Evolutionary conservation across 1,140 invertebrate genomes (phyloP), one percentile per base, ranked within the genome.

Genomic region (Ooceraea biroi): DNA sequence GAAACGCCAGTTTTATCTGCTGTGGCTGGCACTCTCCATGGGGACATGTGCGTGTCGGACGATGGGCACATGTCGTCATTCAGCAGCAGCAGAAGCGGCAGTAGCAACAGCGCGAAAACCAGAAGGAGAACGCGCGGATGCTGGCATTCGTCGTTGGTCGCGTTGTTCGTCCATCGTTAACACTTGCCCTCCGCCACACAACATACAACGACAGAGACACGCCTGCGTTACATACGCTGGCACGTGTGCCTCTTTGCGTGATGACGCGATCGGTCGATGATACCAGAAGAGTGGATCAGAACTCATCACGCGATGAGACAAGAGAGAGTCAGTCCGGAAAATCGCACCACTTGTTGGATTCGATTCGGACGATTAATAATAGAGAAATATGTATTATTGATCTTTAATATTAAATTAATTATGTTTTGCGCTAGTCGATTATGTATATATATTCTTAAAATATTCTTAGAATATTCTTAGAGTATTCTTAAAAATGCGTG

Each of bases 121-220:
- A 41, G 66, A 85, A 86, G 85, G 46, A 73, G 83, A 84, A 86
- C 52, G 57, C 65, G 52, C 84, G 84, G 85, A 84, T 73, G 78
- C 36, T 55, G 84, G 46, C 50, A 48, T 72, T 63, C 41, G 57
- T 41, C 52, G 22, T 7, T 36, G 36, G 36, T 36, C 36, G 19
- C 22, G 17, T 27, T 22, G 25, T 44, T 69, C 36, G 61, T 57
- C 61, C 41, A 61, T 85, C 78, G 58, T 86, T 87, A 84, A 78
- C 63, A 63, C 78, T 76, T 65, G 48, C 46, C 46, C 74, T 83
- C 65, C 27, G 44, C 12, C 41, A 12, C 11, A 22, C 27, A 36
- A 30, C 30, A 30, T 0, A 27, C 36, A 58, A 30, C 50, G 36
- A 11, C 12, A 14, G 7, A 50, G 66, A 30, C 3, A 19, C 22